A percentile compares a stretch with the other conserved stretches of the same genome.
Evolutionary conservation across 2,113 vertebrate species (phyloP).

Genomic region (Aegotheles bennettii): DNA sequence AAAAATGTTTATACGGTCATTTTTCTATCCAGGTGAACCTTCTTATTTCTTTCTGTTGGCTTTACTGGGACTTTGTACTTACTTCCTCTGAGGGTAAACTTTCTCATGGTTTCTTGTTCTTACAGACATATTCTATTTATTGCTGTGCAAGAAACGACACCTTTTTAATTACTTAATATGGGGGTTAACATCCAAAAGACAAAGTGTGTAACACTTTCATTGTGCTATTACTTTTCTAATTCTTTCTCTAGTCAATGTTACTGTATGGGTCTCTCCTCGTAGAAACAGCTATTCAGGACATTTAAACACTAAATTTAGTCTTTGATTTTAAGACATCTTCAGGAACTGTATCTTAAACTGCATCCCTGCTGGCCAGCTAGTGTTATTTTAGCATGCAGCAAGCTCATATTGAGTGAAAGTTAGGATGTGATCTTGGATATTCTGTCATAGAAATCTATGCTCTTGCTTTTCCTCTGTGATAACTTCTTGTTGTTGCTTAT

Average conservation of each 20-base stretch:
- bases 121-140: background rate
- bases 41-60: slow-evolving; percentile 4
- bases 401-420: background rate
- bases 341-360: background rate
- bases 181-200: background rate
- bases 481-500: background rate
- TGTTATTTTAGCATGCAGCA: background rate
- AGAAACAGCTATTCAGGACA: background rate
- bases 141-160: background rate
- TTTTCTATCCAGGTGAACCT: slow-evolving; percentile 19
- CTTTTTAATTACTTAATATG: background rate
- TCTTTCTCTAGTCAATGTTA: background rate
- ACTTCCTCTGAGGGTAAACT: background rate
- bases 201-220: background rate
- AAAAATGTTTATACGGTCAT: background rate
- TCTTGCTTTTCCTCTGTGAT: background rate
- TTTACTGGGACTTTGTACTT: background rate
- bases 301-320: background rate
- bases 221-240: background rate
- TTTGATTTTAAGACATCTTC: background rate
- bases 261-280: background rate
- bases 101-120: background rate
- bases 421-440: background rate
- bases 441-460: background rate
- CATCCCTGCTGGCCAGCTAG: background rate